Evolutionary conservation across 2,888 invertebrate genomes (phyloP).

Genomic region (Chydorus sphaericus): DNA sequence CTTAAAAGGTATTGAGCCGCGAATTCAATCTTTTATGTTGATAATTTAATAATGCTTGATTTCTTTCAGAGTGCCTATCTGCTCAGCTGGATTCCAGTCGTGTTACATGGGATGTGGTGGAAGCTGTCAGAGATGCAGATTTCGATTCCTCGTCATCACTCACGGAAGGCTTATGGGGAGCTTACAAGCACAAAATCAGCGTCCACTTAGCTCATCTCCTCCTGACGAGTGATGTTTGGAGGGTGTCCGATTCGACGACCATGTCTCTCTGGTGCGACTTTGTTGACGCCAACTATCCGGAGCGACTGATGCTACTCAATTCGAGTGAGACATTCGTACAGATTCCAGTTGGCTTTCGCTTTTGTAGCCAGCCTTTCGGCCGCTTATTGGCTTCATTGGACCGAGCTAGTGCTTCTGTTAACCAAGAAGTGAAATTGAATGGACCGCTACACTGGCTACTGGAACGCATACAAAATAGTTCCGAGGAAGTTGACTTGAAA

Average conservation of each 20-base stretch:
- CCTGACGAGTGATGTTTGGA: constrained; percentile 3
- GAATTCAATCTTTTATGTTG: not conserved
- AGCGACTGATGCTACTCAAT: not conserved
- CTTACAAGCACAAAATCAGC: constrained; percentile 4
- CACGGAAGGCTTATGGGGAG: constrained; percentile 1
- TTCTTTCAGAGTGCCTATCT: not conserved
- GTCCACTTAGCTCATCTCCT: constrained; percentile 1
- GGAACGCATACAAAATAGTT: not conserved
- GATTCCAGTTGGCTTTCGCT: constrained; percentile 5
- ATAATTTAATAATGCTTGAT: not conserved
- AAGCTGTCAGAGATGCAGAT: not conserved
- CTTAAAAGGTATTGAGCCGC: not conserved
- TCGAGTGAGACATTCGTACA: not conserved
- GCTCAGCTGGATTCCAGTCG: not conserved
- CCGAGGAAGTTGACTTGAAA: not conserved
- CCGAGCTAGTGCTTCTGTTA: not conserved
- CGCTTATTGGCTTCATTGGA: not conserved
- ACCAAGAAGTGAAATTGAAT: not conserved
- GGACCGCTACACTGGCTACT: not conserved
- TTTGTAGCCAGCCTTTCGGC: constrained; percentile 2
- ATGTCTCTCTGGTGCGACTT: constrained; percentile 4
- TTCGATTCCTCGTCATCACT: constrained; percentile 8
- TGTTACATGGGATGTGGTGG: not conserved
- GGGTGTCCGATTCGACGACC: not conserved
- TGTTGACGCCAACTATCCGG: not conserved